A percentile compares a stretch with the other conserved stretches of the same genome.
These are phyloP conservation scores for Plectropomus leopardus DNA, from an alignment of 2,113 vertebrate genomes.

Conservation along the genomic window DNA sequence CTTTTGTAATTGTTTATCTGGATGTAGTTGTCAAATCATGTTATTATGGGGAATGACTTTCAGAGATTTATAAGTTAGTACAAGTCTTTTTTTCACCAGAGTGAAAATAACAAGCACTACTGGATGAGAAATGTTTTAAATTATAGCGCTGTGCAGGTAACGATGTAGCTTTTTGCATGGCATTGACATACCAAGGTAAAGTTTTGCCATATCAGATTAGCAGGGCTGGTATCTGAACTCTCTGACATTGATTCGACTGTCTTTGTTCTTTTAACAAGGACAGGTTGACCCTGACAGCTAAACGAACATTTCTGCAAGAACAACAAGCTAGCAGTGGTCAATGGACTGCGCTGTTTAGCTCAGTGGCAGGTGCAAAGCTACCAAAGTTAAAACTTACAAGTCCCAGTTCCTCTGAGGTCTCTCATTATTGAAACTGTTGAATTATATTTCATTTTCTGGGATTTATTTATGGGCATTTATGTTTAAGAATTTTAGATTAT, in stretches of 20 bases:
- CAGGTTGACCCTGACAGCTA: background rate
- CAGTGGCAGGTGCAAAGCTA: background rate
- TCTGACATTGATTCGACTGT: background rate
- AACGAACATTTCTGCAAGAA: slow-evolving; percentile 14
- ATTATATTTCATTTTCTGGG: no score
- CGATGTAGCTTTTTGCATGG: background rate
- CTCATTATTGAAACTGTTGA: background rate
- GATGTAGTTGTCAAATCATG: background rate
- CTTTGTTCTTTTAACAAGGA: slow-evolving; percentile 23
- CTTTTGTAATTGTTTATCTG: background rate
- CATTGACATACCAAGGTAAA: background rate
- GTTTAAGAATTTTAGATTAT: no score
- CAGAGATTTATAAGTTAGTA: background rate
- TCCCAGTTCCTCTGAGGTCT: background rate
- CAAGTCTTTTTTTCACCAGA: no score
- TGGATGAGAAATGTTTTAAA: background rate
- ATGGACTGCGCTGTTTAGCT: background rate
- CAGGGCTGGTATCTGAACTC: background rate
- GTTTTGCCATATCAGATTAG: background rate
- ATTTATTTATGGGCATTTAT: no score
- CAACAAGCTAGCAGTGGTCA: background rate
- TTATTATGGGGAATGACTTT: background rate
- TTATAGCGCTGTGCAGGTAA: background rate
- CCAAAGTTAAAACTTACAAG: background rate
- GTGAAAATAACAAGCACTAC: background rate